Percentiles rank a stretch among this genome's conserved stretches.
These are phyloP conservation scores for Melanargia galathea DNA, from an alignment of 2,888 invertebrate genomes.

Conservation along the genomic window DNA sequence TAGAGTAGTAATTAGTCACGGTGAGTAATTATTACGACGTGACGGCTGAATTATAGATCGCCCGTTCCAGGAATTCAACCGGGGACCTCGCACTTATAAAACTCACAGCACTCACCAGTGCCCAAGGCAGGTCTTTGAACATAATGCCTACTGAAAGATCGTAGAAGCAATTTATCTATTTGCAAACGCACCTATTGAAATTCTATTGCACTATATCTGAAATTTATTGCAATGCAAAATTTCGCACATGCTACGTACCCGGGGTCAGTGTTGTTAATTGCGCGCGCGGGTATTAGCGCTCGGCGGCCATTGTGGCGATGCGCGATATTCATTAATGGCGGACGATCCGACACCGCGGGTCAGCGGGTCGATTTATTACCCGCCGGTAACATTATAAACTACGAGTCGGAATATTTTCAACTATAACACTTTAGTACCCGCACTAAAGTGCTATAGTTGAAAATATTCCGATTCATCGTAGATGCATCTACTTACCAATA, in stretches of 20 bases:
- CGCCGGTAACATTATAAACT: conserved; percentile 3
- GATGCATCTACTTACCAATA: not conserved
- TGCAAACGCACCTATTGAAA: not conserved
- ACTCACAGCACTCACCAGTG: too few species aligned
- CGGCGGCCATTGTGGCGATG: conserved; percentile 38
- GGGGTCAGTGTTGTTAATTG: conserved; percentile 44
- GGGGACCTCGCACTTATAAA: too few species aligned
- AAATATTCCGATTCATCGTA: not conserved
- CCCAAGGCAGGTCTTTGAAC: too few species aligned
- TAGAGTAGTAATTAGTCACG: too few species aligned
- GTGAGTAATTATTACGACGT: too few species aligned
- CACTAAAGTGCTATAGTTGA: conserved; percentile 5
- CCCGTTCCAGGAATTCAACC: too few species aligned
- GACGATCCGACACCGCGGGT: conserved; percentile 38
- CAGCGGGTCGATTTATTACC: conserved; percentile 32
- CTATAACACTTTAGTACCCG: too few species aligned
- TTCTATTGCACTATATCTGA: conserved; percentile 28
- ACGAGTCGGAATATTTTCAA: conserved; percentile 1
- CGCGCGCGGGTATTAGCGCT: conserved; percentile 41
- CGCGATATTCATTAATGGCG: conserved; percentile 40
- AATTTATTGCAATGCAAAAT: conserved; percentile 41
- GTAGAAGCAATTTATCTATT: too few species aligned
- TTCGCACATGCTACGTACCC: conserved; percentile 40
- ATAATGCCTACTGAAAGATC: too few species aligned
- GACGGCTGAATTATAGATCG: too few species aligned